These are phyloP conservation scores for Shinisaurus crocodilurus DNA, from an alignment of 2,113 vertebrate genomes.

Conservation along the genomic window DNA sequence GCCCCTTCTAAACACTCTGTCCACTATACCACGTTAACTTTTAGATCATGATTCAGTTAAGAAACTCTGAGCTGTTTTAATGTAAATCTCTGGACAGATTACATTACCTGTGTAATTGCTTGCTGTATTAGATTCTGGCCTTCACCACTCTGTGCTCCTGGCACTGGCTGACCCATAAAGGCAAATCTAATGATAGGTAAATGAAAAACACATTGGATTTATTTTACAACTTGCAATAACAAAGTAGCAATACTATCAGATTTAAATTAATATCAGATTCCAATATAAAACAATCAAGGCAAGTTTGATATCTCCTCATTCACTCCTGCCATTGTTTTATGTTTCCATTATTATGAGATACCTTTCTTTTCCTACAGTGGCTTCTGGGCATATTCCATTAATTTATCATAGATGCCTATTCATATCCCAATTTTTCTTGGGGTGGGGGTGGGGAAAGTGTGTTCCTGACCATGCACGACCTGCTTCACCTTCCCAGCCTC, in stretches of 20 bases:
- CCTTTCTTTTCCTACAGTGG: neutral
- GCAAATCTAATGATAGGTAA: conserved; percentile 80
- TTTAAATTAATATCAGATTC: neutral
- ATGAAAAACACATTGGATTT: conserved; percentile 15
- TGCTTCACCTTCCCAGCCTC: neutral
- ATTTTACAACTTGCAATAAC: neutral
- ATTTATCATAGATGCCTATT: neutral
- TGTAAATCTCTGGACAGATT: rapidly evolving
- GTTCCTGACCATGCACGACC: neutral
- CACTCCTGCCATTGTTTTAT: neutral
- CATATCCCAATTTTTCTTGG: neutral
- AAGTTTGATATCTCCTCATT: neutral
- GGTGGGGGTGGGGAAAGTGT: neutral
- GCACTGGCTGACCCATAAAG: conserved; percentile 79
- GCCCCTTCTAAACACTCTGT: neutral
- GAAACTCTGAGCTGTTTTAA: conserved; percentile 17
- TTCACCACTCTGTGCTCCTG: conserved; percentile 76
- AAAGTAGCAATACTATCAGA: neutral
- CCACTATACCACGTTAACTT: no score
- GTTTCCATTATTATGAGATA: neutral
- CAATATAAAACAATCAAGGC: neutral
- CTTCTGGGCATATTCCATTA: neutral
- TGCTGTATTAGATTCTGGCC: conserved; percentile 77
- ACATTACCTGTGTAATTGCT: conserved; percentile 82
- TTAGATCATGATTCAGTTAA: conserved; percentile 34